Base-by-base conservation (phyloP, 2,888 invertebrate species). In the Noctua janthe region DNA sequence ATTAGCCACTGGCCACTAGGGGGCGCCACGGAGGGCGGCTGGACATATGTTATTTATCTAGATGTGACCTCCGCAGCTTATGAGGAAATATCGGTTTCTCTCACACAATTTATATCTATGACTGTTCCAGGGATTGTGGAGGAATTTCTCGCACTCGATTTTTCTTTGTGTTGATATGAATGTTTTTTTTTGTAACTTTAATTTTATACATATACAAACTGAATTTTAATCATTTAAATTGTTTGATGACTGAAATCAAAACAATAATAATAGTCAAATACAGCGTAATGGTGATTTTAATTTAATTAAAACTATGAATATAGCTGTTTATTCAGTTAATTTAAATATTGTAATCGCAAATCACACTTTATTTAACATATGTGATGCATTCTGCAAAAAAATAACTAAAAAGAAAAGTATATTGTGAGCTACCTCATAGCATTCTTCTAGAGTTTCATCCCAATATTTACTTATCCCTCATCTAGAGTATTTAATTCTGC, bases 1-100 rank as follows among this genome's bases (percentile, higher is more conserved):
- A 96, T 96, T 96, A 96, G 96, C 94, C 94, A 89, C 94, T 92
- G 94, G 90, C 92, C 94, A 89, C 93, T 89, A 90, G 94, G 93
- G 94, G 94, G 91, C 92, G 90, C 88, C 81, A 74, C 83, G 39
- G 86, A 72, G 76, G 88, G 80, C 71, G 74, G 47, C 74, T 71
- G 83, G 79, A 85, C 85, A 81, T 82, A 74, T 81, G 80, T 85
- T 88, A 89, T 88, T 86, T 88, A 87, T 89, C 82, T 86, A 76
- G 88, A 84, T 87, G 81, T 81, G 81, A 80, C 85, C 84, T 76
- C 15, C 71, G 71, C 70, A 56, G 76, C 87, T 85, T 85, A 85
- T 84, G 85, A 85, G 81, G 78, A 86, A 85, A 87, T 85, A 87
- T 86, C 51, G 78, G 73, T 87, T 79, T 74, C 84, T 67, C 74